Base-by-base conservation (phyloP, 2,888 invertebrate genomes). In the Allophyes oxyacanthae region DNA sequence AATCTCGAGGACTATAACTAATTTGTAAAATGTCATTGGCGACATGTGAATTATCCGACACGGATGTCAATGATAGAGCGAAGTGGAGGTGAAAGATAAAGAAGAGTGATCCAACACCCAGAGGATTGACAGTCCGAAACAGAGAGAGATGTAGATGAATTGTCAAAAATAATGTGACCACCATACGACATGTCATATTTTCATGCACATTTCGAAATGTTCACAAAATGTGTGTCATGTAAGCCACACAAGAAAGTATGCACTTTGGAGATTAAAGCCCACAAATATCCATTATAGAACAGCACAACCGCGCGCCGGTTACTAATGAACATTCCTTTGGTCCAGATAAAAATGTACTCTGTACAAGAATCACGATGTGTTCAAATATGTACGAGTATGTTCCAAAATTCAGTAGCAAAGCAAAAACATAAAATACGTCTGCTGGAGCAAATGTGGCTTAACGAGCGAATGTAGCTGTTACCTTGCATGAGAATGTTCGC, bases 221-320 rank as follows among this genome's bases (percentile, higher is more conserved):
- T 54, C 11, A 13, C 33, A 45, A 32, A 25, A 42, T 7, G 9
- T 13, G 37, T 46, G n/a, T n/a, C n/a, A 53, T 41, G 33, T 49
- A 58, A 26, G 55, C 28, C 10, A 33, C 11, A 53, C 41, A 61
- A 51, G 50, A 50, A 65, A 54, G 46, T 6, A 28, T 37, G 53
- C 74, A 75, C 68, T 76, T 71, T 54, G 55, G 13, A 73, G 63
- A 71, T 73, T 71, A 73, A 71, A 73, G 60, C 61, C 69, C 54
- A 59, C 49, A 62, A 64, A 75, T 68, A 59, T 64, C 48, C 59
- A 61, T 60, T 54, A 63, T 34, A 63, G 45, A 51, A 41, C 37
- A 38, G 53, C 48, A 69, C 10, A 43, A n/a, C 36, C 45, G 50
- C 42, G 42, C 44, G 8, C 52, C 28, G 69, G 14, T 41, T 73